Conservation (phyloP, 2,888 invertebrate genomes). For the Seira sanloemensis region DNA sequence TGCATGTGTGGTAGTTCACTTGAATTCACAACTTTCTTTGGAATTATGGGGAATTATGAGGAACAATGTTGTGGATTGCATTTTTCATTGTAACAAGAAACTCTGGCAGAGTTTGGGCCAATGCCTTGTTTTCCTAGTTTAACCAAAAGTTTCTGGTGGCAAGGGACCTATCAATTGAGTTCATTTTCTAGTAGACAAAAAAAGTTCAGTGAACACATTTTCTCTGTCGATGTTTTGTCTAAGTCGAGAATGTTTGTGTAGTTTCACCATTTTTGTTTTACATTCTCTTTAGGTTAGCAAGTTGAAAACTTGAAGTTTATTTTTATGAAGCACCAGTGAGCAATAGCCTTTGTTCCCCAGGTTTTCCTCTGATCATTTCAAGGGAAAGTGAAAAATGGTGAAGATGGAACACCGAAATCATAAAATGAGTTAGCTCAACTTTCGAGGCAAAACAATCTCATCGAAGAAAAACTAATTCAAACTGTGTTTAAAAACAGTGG, state of each 20-base stretch:
- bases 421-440: background rate
- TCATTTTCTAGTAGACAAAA: slow-evolving; percentile 61
- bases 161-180: slow-evolving; percentile 63
- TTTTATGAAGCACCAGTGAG: slow-evolving; percentile 14
- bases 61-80: background rate
- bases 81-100: background rate
- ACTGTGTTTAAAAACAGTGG: background rate
- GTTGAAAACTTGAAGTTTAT: slow-evolving; percentile 1
- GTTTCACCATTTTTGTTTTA: background rate
- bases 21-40: background rate
- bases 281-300: background rate
- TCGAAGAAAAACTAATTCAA: background rate
- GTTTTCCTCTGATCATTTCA: background rate
- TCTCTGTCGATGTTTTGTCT: background rate
- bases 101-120: slow-evolving; percentile 28
- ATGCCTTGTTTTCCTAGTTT: slow-evolving; percentile 30
- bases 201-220: slow-evolving; percentile 49
- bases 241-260: background rate
- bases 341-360: slow-evolving; percentile 6
- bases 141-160: slow-evolving; percentile 58
- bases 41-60: background rate
- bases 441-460: background rate
- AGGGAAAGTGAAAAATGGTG: background rate
- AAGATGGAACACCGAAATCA: background rate
- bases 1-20: background rate